Base-by-base conservation (phyloP, 2,888 invertebrate species). In the Sarcophaga rosellei region DNA sequence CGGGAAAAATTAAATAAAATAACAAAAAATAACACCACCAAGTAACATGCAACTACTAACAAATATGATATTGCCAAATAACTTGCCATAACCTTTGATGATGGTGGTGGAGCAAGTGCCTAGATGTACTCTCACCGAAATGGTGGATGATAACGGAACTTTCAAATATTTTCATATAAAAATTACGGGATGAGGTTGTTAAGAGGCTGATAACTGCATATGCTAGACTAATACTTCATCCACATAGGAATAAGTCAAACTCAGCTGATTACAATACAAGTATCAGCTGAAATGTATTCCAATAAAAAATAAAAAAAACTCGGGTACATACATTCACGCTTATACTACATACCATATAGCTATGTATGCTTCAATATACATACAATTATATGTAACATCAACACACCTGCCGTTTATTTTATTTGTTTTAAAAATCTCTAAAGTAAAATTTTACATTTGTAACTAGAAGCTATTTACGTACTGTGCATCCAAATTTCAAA, bases 71-170 rank as follows among this genome's bases (percentile, higher is more conserved):
- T 80, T 77, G 65, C 68, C 59, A 72, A 79, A 78, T 72, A 69
- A 61, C 53, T 77, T 72, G 70, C 35, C 66, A 45, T 25, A 63
- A 45, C 65, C 66, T 62, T 25, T 17, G 57, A 12, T 47, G 68
- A 59, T 77, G 77, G 77, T 69, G 74, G 63, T 81, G 81, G 81
- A 86, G 83, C 83, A 83, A 86, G 80, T 86, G 80, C 57, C 62
- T 74, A 69, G 63, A 66, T 72, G 45, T 69, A 59, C 57, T 74
- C 69, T 53, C 70, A 65, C 53, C 66, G 70, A 21, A 70, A 65
- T 15, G 78, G 81, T 84, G 84, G 81, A 78, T 84, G 86, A 77
- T 80, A 74, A 81, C 65, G 57, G 78, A 62, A 84, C 57, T 35
- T 72, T 81, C 77, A 81, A 69, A 78, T 66, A 68, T 73, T 74